phyloP scores from a whole-genome alignment of 2,113 vertebrate genomes.

The Caranx melampygus region DNA sequence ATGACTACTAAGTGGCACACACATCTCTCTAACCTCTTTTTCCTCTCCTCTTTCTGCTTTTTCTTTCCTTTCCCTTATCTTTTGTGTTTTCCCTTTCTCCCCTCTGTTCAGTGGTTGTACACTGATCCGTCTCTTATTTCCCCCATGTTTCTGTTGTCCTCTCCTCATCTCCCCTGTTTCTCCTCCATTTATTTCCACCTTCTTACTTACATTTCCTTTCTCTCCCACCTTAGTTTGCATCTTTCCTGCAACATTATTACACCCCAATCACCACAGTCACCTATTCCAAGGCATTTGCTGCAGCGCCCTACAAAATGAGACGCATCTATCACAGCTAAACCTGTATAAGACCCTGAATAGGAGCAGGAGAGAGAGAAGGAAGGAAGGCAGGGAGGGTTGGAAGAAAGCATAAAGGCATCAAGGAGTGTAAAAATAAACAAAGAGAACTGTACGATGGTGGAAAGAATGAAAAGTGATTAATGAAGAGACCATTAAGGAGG shows the following conservation, averaged over 20 bases:
- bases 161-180: not conserved
- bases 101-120: not conserved
- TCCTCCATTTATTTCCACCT: not conserved
- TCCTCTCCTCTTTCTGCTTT: slow-evolving; percentile 5
- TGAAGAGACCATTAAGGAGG: slow-evolving; percentile 17
- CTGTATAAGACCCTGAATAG: slow-evolving; percentile 24
- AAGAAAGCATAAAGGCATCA: not conserved
- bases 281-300: slow-evolving; percentile 21
- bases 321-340: slow-evolving; percentile 39
- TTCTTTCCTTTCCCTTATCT: slow-evolving; percentile 11
- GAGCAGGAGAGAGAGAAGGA: not conserved
- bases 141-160: slow-evolving; percentile 10
- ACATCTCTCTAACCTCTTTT: slow-evolving; percentile 25
- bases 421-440: not conserved
- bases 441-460: not conserved
- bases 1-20: slow-evolving; percentile 71
- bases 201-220: not conserved
- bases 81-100: not conserved
- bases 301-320: slow-evolving; percentile 47
- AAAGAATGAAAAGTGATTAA: not conserved
- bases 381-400: not conserved
- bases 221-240: not conserved
- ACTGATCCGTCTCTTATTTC: not conserved
- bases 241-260: slow-evolving; percentile 22
- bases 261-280: slow-evolving; percentile 50